phyloP scores from a whole-genome alignment of 1,140 invertebrate species.

The Nasonia vitripennis region DNA sequence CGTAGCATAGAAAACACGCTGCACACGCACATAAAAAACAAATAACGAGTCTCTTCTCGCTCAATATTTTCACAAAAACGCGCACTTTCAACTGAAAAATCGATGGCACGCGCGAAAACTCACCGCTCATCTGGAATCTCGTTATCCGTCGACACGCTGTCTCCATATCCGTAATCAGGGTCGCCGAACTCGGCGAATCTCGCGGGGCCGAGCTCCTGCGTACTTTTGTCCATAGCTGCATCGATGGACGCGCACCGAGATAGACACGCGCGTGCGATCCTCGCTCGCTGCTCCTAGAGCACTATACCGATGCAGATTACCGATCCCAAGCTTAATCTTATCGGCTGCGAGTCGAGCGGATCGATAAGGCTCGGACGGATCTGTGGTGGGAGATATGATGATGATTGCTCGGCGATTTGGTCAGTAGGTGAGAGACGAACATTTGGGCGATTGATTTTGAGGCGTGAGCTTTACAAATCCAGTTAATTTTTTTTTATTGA shows the following conservation, averaged over 20 bases:
- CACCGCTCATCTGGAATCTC: conserved; percentile 31
- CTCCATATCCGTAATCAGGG: background rate
- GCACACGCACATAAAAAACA: background rate
- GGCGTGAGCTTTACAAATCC: background rate
- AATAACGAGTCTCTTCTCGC: background rate
- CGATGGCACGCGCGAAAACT: background rate
- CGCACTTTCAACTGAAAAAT: too few species aligned
- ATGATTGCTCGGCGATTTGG: background rate
- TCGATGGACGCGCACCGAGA: background rate
- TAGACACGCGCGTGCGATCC: background rate
- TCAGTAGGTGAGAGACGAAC: background rate
- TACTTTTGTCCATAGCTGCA: conserved; percentile 8
- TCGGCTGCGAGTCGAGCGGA: background rate
- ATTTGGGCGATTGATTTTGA: background rate
- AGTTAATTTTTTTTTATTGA: background rate
- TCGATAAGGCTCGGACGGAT: background rate
- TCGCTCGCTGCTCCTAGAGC: background rate
- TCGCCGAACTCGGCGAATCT: background rate
- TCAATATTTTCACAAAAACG: too few species aligned
- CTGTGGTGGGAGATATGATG: background rate
- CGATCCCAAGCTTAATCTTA: conserved; percentile 24
- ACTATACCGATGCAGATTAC: background rate
- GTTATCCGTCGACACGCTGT: background rate
- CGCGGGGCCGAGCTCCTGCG: background rate
- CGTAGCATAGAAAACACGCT: too few species aligned